A percentile compares a stretch with the other conserved stretches of the same genome.
These are phyloP conservation scores for Coryphaenoides rupestris DNA, from an alignment of 2,113 vertebrate species.

Conservation along the genomic window DNA sequence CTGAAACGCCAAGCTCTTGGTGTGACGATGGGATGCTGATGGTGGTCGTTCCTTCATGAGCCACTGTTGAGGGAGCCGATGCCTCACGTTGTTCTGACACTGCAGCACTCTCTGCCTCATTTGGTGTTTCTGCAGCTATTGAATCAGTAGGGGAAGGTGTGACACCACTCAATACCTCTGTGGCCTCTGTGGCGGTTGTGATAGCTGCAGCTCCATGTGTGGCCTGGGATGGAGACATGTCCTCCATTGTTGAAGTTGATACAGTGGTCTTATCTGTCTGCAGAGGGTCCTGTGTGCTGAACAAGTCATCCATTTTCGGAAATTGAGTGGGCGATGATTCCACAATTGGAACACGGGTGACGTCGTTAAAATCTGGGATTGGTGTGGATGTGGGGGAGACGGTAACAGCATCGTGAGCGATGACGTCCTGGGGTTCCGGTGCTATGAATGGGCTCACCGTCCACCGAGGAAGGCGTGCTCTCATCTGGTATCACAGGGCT, in stretches of 20 bases:
- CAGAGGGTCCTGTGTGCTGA: constrained; percentile 28
- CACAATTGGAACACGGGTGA: constrained; percentile 20
- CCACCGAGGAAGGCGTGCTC: constrained; percentile 47
- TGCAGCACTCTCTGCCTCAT: no score
- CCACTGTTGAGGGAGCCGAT: background rate
- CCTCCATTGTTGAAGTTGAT: constrained; percentile 14
- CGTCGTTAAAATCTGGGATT: constrained; percentile 21
- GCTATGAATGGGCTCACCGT: constrained; percentile 70
- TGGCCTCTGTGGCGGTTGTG: background rate
- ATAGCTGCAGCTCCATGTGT: constrained; percentile 21
- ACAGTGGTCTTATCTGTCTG: constrained; percentile 23
- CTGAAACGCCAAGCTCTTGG: constrained; percentile 2
- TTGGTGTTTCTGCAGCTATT: constrained; percentile 27
- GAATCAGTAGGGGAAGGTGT: constrained; percentile 27
- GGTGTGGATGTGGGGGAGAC: constrained; percentile 36
- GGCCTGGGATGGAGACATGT: constrained; percentile 5
- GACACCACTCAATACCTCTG: constrained; percentile 19
- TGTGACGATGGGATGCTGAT: constrained; percentile 31
- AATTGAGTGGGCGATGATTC: constrained; percentile 30
- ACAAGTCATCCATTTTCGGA: constrained; percentile 31
- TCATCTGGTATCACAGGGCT: constrained; percentile 66
- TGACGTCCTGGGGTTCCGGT: constrained; percentile 39
- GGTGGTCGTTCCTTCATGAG: constrained; percentile 23
- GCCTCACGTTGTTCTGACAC: constrained; percentile 31
- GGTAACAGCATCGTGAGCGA: constrained; percentile 34